phyloP scores from a whole-genome alignment of 2,797 vertebrate species.

The Sebastes kiyomatsui region DNA sequence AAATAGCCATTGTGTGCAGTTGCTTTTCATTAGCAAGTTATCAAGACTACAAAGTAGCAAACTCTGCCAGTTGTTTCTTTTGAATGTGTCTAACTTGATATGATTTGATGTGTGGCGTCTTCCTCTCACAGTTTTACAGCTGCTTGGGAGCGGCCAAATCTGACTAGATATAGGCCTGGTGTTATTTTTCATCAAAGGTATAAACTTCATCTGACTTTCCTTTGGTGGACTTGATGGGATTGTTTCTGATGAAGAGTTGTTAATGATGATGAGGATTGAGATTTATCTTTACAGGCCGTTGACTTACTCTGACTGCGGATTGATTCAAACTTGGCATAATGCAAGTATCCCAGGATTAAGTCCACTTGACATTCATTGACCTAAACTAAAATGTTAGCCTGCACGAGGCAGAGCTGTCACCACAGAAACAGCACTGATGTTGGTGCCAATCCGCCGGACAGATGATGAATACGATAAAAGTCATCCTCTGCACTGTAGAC shows the following conservation, averaged over 20 bases:
- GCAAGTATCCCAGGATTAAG: neutral
- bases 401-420: neutral
- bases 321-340: neutral
- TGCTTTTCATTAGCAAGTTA: neutral
- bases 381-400: neutral
- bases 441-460: neutral
- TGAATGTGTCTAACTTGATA: neutral
- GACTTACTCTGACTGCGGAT: neutral
- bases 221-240: neutral
- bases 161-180: neutral
- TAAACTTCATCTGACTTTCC: neutral
- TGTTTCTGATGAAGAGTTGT: neutral
- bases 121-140: neutral
- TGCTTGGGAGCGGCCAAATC: neutral
- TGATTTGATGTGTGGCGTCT: neutral
- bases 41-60: neutral
- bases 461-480: slow-evolving; percentile 12
- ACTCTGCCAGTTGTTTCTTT: neutral
- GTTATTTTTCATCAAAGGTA: neutral
- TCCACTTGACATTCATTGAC: neutral
- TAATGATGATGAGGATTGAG: neutral
- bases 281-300: neutral
- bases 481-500: neutral
- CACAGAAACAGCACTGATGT: neutral
- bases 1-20: neutral